Conservation (phyloP, 2,888 invertebrate species). For the Augiades crinisus region DNA sequence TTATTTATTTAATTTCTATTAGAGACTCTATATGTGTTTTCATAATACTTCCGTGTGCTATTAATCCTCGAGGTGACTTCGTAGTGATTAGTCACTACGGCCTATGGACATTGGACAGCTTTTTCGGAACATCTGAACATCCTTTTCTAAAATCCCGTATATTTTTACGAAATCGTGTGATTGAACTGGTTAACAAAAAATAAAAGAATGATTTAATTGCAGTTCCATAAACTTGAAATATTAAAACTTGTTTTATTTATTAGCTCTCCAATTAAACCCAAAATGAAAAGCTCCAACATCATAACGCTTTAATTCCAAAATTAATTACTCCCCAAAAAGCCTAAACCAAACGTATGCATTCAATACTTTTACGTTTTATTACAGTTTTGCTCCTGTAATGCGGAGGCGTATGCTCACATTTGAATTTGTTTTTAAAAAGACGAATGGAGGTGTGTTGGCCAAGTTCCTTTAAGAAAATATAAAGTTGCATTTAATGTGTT, state of each 20-base stretch:
- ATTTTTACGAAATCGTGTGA: not conserved
- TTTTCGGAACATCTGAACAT: too few species aligned
- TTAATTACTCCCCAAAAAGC: slow-evolving; percentile 23
- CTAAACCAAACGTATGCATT: slow-evolving; percentile 21
- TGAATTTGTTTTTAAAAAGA: slow-evolving; percentile 5
- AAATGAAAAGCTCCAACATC: slow-evolving; percentile 19
- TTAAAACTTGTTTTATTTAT: slow-evolving; percentile 12
- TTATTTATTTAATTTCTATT: too few species aligned
- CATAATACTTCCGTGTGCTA: too few species aligned
- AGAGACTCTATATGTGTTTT: too few species aligned
- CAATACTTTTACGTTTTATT: slow-evolving; percentile 17
- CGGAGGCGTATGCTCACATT: not conserved
- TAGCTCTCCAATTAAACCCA: slow-evolving; percentile 15
- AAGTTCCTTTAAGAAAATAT: too few species aligned
- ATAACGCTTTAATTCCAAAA: slow-evolving; percentile 21
- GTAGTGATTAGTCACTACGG: too few species aligned
- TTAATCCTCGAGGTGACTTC: too few species aligned
- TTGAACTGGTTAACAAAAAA: not conserved
- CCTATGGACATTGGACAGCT: too few species aligned
- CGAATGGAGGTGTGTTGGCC: not conserved
- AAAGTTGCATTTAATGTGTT: too few species aligned
- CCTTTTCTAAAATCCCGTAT: too few species aligned
- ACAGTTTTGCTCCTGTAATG: not conserved
- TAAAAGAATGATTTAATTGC: not conserved
- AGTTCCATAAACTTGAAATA: not conserved